phyloP scores from a whole-genome alignment of 2,113 vertebrate genomes.

The Microtus montanus region DNA sequence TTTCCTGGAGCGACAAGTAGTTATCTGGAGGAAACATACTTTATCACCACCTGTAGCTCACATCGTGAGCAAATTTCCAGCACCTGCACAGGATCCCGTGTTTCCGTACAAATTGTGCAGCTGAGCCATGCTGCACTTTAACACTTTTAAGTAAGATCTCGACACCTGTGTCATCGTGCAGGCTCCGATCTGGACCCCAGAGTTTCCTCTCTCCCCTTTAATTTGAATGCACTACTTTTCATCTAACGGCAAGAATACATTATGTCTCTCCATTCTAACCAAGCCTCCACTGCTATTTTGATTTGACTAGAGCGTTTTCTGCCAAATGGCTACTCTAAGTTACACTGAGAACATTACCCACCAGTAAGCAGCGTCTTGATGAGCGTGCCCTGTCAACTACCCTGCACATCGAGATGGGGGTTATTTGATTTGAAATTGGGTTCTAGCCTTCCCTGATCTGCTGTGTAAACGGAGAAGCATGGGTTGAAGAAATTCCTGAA shows the following conservation, averaged over 20 bases:
- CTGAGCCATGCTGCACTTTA: constrained; percentile 64
- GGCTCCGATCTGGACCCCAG: constrained; percentile 58
- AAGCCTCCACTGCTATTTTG: constrained; percentile 86
- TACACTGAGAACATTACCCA: constrained; percentile 85
- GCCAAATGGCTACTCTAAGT: constrained; percentile 86
- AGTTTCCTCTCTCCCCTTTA: constrained; percentile 72
- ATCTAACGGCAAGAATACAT: constrained; percentile 83
- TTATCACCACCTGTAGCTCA: constrained; percentile 68
- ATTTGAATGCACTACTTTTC: constrained; percentile 82
- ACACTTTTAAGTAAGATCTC: constrained; percentile 83
- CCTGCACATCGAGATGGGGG: constrained; percentile 84
- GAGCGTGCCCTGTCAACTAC: constrained; percentile 84
- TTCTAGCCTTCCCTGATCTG: constrained; percentile 86
- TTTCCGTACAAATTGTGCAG: constrained; percentile 80
- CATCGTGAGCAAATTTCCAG: constrained; percentile 80
- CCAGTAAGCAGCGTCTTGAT: constrained; percentile 85
- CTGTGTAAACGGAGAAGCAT: constrained; percentile 85
- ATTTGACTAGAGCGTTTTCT: constrained; percentile 86
- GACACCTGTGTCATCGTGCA: constrained; percentile 76
- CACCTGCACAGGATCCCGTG: constrained; percentile 66
- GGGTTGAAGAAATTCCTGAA: constrained; percentile 83
- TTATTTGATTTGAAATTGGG: constrained; percentile 90
- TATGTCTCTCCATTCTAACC: constrained; percentile 83
- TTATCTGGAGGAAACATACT: constrained; percentile 80
- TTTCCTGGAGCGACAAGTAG: constrained; percentile 78